Evolutionary conservation across 2,888 invertebrate genomes (phyloP), one percentile per base, ranked within the genome.

Genomic region (Eupithecia subfuscata): DNA sequence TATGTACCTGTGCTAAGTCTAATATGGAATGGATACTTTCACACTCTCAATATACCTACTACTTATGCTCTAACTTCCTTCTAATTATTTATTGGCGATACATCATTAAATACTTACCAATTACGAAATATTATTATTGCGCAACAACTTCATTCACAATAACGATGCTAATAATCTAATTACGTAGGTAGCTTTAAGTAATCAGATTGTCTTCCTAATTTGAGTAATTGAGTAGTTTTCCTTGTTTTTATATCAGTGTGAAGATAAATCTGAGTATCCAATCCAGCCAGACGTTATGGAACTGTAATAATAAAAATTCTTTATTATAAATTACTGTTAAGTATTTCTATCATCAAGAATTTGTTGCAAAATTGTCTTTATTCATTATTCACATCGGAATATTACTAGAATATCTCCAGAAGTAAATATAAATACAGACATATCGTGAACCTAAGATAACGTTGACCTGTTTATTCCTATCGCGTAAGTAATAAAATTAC

Each of bases 381-480:
- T 56, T 56, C 56, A 22, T 56, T 56, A 56, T 56, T 56, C 56
- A 56, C 22, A 56, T 56, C 22, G 56, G 56, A 56, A 56, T 56
- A 56, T 22, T 56, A 56, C 56, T 56, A 22, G 56, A 56, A 63
- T 16, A 63, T 63, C 63, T 63, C 8, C 16, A 30, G 63, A 70
- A 43, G 70, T 70, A 70, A 60, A 60, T 18, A 9, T 48, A 25
- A 45, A 12, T 48, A 69, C 45, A 22, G 25, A 30, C 18, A n/a
- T n/a, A 69, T 71, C 37, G 69, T 63, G 65, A 67, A 69, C 73
- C 60, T 18, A 14, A 37, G 73, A 75, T 73, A 75, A 69, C 16
- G 18, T 45, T 69, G 71, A 73, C 71, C 60, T 48, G 7, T 78
- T 71, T 75, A 72, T 56, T 63, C 37, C 7, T 43, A 71, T 70